Percentiles rank a stretch among this genome's conserved stretches.
Evolutionary conservation across 2,113 vertebrate genomes (phyloP).

Genomic region (Brachyistius frenatus): DNA sequence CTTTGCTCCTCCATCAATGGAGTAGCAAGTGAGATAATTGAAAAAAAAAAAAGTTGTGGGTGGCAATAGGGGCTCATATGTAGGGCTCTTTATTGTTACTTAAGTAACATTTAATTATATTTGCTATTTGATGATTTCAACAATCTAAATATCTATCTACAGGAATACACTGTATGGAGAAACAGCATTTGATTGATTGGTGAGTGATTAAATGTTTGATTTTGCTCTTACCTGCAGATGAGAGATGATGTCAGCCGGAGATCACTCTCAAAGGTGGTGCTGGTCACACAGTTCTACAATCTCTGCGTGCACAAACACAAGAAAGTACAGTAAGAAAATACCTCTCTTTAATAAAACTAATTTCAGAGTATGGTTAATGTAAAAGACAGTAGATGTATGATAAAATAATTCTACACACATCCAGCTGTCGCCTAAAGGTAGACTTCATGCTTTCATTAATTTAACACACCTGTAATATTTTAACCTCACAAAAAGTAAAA

Average conservation of each 20-base stretch:
- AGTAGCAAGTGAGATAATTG: too few species aligned
- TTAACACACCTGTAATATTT: too few species aligned
- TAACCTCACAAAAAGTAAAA: too few species aligned
- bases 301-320: conserved; percentile 24
- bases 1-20: too few species aligned
- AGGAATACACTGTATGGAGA: not conserved
- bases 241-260: not conserved
- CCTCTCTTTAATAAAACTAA: not conserved
- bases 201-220: not conserved
- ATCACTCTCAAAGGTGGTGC: not conserved
- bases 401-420: not conserved
- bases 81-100: too few species aligned
- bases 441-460: too few species aligned
- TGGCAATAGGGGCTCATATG: too few species aligned
- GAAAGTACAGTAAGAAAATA: conserved; percentile 12
- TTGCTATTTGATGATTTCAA: too few species aligned
- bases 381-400: not conserved
- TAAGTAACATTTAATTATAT: too few species aligned
- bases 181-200: not conserved
- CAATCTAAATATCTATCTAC: not conserved
- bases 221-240: conserved; percentile 47
- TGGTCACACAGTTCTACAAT: conserved; percentile 18
- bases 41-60: too few species aligned
- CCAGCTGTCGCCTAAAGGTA: not conserved
- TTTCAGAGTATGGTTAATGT: too few species aligned